Evolutionary conservation across 2,113 vertebrate genomes (phyloP), one percentile per base, ranked within the genome.

Genomic region (Meleagris gallopavo): DNA sequence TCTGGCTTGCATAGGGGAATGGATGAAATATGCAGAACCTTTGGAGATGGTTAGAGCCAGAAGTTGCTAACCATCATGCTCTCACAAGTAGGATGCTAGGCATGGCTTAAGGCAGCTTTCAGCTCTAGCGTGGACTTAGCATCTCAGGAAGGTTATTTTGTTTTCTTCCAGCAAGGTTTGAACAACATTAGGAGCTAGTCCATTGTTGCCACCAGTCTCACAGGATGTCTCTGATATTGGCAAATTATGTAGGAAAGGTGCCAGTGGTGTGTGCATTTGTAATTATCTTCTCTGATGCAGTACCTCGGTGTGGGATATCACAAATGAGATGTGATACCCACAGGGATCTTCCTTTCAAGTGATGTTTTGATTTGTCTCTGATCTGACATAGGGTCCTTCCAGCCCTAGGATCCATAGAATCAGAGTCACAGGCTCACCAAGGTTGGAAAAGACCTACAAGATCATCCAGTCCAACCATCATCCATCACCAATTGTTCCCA

Each of bases 251-350:
- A 46, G 22, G 43, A 34, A 48, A 69, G 46, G 25, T 32, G 45
- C n/a, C 21, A 69, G 20, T 0, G 22, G 6, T 2, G 7, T 4
- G 50, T 50, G 65, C 8, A 10, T 76, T 79, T 36, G 21, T 22
- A 46, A 30, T 3, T 30, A 9, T 27, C 25, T 87, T 48, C 30
- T 19, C 24, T 75, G 57, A 11, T 14, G 4, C 20, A 6, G 1
- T 10, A 20, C 45, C 50, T 8, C 61, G n/a, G 3, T 1, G 1
- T 16, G 46, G 41, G 11, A 17, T 27, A 9, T 18, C 38, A 38
- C 34, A 52, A 10, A 2, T n/a, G 2, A 0, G 0, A 57, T 19
- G 27, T 2, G 16, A 38, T 36, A 17, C 18, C 43, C 18, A 5
- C 17, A 3, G 25, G 32, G 30, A 41, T n/a, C 43, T 65, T 82